Conservation (phyloP, 2,113 vertebrate genomes). For the Phrynosoma platyrhinos region DNA sequence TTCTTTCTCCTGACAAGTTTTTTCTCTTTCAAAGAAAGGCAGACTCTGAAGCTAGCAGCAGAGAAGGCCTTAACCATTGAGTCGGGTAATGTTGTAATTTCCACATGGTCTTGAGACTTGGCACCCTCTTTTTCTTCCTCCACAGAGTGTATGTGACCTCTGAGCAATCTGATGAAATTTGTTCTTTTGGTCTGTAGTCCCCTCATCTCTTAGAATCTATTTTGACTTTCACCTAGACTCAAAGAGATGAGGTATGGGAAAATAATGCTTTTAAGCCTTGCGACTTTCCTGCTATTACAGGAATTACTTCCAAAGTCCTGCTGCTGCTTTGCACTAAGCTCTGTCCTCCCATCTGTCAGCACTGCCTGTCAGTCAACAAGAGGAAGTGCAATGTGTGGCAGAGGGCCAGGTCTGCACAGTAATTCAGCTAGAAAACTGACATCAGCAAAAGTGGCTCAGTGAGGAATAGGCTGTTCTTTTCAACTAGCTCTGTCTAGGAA, state of each 20-base stretch:
- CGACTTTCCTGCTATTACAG: accelerated
- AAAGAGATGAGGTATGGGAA: background rate
- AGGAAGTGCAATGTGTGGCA: background rate
- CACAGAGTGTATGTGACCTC: background rate
- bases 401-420: background rate
- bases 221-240: conserved; percentile 7
- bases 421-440: background rate
- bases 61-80: too few relatives aligned
- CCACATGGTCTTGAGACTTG: background rate
- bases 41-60: too few relatives aligned
- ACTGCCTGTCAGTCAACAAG: background rate
- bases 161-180: background rate
- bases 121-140: background rate
- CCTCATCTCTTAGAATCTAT: background rate
- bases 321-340: background rate
- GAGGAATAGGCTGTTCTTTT: background rate
- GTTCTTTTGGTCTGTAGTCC: too few relatives aligned
- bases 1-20: too few relatives aligned
- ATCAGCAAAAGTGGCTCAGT: background rate
- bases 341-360: background rate
- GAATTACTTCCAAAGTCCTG: background rate
- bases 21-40: too few relatives aligned
- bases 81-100: background rate
- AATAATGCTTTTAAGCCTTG: conserved; percentile 4
- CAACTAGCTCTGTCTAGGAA: background rate